Conservation (phyloP, 2,797 vertebrate genomes). For the Silurus aristotelis region DNA sequence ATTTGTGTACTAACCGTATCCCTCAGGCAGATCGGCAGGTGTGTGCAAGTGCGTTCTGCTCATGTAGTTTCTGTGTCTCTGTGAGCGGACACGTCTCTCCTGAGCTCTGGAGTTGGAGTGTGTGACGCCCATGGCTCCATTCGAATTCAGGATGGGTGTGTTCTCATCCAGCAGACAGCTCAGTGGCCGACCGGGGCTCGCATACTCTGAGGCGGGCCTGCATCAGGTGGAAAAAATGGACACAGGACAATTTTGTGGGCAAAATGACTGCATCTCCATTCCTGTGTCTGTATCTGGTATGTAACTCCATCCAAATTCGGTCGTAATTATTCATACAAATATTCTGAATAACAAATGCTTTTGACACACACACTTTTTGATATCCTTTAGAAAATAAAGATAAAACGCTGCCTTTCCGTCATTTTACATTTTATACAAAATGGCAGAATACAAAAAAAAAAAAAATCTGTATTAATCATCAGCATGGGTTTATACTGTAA, state of each 20-base stretch:
- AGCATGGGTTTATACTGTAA: not conserved
- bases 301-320: no score
- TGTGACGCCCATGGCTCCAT: constrained; percentile 85
- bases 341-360: no score
- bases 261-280: not conserved
- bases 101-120: constrained; percentile 82
- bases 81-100: constrained; percentile 91
- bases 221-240: not conserved
- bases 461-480: not conserved
- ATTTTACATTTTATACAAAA: not conserved
- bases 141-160: constrained; percentile 85
- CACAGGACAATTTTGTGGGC: not conserved
- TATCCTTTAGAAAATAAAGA: not conserved
- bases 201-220: constrained; percentile 95
- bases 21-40: constrained; percentile 93
- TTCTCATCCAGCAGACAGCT: constrained; percentile 97
- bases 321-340: no score
- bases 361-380: not conserved
- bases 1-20: constrained; percentile 83
- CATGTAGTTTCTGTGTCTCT: constrained; percentile 98
- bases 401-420: not conserved
- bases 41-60: constrained; percentile 98
- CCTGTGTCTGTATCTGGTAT: constrained; percentile 3
- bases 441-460: not conserved
- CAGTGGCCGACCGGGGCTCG: constrained; percentile 90